Evolutionary conservation across 2,797 vertebrate genomes (phyloP), one percentile per base, ranked within the genome.

Genomic region (Leuciscus waleckii): DNA sequence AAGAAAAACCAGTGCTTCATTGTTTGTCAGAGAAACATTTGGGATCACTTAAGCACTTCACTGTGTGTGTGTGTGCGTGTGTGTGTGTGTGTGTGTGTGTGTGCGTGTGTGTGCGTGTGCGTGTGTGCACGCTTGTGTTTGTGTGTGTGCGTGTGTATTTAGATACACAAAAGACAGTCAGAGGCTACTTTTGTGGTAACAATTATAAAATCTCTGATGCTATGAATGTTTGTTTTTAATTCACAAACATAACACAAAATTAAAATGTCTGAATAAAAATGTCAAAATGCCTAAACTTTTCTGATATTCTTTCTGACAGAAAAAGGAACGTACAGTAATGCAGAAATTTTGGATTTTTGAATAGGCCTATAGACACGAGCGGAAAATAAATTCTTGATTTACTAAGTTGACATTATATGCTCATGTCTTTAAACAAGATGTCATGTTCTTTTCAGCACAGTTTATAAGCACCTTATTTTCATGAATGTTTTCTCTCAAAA

Each of bases 1-100:
- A n/a, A n/a, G n/a, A n/a, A n/a, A n/a, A n/a, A n/a, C n/a, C 92
- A 96, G 91, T 93, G 93, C 92, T 86, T 92, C 91, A 93, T 94
- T 95, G 93, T 95, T 95, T 76, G 56, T 78, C 79, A 85, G 90
- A 85, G 82, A 89, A 90, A 92, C 94, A 94, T 95, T 94, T 96
- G 95, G 93, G 90, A 90, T 81, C 92, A 94, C 88, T 96, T 95
- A 94, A 90, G 32, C 32, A 58, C 41, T 73, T 41, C 16, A 74
- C 85, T 51, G 5, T 17, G 5, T 49, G 16, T 6, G 14, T 49
- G 49, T 90, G 80, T 90, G 84, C 4, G 91, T 82, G 89, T 91
- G 85, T 87, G 77, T 65, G 23, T 76, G 26, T 58, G 37, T 75
- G 14, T 56, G 92, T 17, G 17, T n/a, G 65, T 74, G 77, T 65